Base-by-base conservation (phyloP, 2,113 vertebrate genomes). In the Rhegmatorhina hoffmannsi region DNA sequence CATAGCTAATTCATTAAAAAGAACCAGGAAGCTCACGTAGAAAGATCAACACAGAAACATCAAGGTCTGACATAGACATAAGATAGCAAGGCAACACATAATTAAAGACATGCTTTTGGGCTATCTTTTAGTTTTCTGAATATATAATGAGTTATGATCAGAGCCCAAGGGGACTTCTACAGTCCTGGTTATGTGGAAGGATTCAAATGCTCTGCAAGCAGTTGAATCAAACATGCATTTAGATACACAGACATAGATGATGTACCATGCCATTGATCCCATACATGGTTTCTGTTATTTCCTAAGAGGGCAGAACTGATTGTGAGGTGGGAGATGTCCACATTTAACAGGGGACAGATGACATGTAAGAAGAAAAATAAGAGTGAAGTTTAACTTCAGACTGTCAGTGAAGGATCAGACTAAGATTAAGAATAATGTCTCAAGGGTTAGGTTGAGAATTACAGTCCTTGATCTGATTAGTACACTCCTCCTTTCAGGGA, bases 1-100 rank as follows among this genome's bases (percentile, higher is more conserved):
- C 94, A 72, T 89, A 97, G 96, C 92, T 96, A 97, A 96, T 97
- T 95, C 81, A 97, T 97, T 97, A 96, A 95, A 96, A 97, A 96
- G 96, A 97, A 87, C 47, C 90, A 94, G 93, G 95, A 97, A 97
- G 91, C 96, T 97, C 93, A 94, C 25, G 96, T 97, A 96, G 75
- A 62, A 77, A 96, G 95, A 97, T 97, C 93, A 97, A 94, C 96
- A 97, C 80, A 94, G 91, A 96, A 95, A 94, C 73, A 84, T 97
- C 96, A 97, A 92, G 96, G 92, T 96, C 85, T 97, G 94, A 96
- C 96, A 96, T 83, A 96, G 86, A 95, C 64, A 92, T 92, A 96
- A 93, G 66, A 95, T 92, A 92, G 94, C 78, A 97, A 93, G 58
- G 86, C 96, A 96, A 59, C 94, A 75, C 70, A 23, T 97, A 96